Conservation (phyloP, 2,797 vertebrate species). For the Macroramphosus scolopax region DNA sequence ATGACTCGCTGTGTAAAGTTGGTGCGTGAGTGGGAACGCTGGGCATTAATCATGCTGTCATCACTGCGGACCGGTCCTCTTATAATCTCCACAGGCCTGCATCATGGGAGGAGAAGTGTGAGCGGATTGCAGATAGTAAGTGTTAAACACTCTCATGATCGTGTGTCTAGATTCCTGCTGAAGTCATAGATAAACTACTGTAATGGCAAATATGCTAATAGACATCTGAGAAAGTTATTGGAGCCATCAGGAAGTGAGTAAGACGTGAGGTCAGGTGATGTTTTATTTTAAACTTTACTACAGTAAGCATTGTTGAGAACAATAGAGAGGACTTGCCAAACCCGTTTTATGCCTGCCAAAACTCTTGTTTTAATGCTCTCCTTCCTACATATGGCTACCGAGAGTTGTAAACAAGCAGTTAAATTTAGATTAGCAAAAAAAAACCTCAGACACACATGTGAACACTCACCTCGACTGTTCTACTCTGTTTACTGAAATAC, state of each 20-base stretch:
- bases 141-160: conserved; percentile 38
- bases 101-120: conserved; percentile 49
- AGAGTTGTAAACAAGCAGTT: conserved; percentile 17
- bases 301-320: too few relatives aligned
- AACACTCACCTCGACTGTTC: conserved; percentile 4
- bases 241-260: conserved; percentile 5
- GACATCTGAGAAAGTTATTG: conserved; percentile 1
- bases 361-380: conserved; percentile 6
- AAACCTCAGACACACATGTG: conserved; percentile 22
- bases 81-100: conserved; percentile 33
- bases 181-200: conserved; percentile 21
- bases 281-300: too few relatives aligned
- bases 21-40: conserved; percentile 46
- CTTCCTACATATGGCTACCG: conserved; percentile 20
- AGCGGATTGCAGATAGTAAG: conserved; percentile 25
- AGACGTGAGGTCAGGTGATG: too few relatives aligned
- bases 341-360: conserved; percentile 10
- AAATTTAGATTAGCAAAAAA: conserved; percentile 20
- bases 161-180: conserved; percentile 19
- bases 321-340: conserved; percentile 16
- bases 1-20: conserved; percentile 37
- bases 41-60: conserved; percentile 79
- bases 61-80: conserved; percentile 53
- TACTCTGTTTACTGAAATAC: conserved; percentile 1
- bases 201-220: conserved; percentile 14